These are phyloP conservation scores for Drosophila athabasca DNA, from an alignment of 1,140 invertebrate genomes.

Conservation along the genomic window DNA sequence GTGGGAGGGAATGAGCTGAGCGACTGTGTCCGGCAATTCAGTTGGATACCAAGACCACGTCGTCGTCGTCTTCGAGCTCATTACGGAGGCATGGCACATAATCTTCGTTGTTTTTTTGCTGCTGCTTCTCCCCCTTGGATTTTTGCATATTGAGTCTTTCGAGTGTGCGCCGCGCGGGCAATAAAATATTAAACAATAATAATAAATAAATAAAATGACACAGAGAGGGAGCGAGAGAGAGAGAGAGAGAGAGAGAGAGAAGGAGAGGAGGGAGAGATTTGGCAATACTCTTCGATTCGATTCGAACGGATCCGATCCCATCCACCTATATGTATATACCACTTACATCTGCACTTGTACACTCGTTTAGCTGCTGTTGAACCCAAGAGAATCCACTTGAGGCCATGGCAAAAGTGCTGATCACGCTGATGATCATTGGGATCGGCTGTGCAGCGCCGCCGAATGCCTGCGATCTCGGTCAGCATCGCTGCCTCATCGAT, in stretches of 20 bases:
- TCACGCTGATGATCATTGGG: conserved; percentile 58
- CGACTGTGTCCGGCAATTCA: conserved; percentile 51
- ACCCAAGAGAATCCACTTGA: conserved; percentile 55
- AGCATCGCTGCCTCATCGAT: conserved; percentile 64
- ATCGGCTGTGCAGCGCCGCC: conserved; percentile 20
- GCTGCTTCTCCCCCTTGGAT: conserved; percentile 55
- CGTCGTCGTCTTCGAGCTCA: conserved; percentile 44
- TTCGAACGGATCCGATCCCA: conserved; percentile 13
- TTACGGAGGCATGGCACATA: conserved; percentile 71
- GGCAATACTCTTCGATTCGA: conserved; percentile 27
- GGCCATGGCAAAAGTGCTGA: conserved; percentile 66
- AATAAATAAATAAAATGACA: conserved; percentile 64
- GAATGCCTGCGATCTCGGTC: conserved; percentile 44
- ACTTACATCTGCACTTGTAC: conserved; percentile 19
- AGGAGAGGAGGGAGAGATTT: conserved; percentile 19
- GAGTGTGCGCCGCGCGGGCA: conserved; percentile 43
- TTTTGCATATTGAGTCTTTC: conserved; percentile 57
- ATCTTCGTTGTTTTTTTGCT: conserved; percentile 35
- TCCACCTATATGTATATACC: conserved; percentile 10
- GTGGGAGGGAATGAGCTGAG: conserved; percentile 22
- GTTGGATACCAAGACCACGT: conserved; percentile 37
- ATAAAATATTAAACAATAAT: conserved; percentile 67
- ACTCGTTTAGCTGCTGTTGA: conserved; percentile 39
- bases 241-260: neutral
- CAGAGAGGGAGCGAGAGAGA: conserved; percentile 4